Conservation (phyloP, 2,888 invertebrate genomes). For the Taphrorychus bicolor region DNA sequence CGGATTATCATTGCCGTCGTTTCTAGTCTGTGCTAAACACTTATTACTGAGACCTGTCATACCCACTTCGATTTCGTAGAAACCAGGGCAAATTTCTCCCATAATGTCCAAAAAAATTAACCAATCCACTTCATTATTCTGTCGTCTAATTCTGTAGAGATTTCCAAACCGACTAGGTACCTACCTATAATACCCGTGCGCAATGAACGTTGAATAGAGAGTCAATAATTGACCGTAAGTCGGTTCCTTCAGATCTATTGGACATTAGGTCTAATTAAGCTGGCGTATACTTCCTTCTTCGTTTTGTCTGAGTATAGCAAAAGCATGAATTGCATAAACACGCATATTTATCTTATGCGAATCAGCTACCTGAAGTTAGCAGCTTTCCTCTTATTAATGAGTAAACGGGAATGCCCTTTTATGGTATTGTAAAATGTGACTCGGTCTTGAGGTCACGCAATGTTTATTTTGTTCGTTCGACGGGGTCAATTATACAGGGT, state of each 20-base stretch:
- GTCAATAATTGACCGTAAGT: slow-evolving; percentile 26
- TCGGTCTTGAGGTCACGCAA: slow-evolving; percentile 26
- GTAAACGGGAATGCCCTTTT: slow-evolving; percentile 46
- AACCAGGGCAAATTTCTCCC: slow-evolving; percentile 6
- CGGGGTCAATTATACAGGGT: background rate
- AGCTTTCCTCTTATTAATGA: slow-evolving; percentile 48
- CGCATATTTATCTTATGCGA: slow-evolving; percentile 42
- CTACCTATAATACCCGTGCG: slow-evolving; percentile 10
- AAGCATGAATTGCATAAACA: slow-evolving; percentile 43
- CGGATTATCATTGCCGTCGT: too few relatives aligned
- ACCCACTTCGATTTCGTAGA: background rate
- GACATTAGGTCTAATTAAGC: slow-evolving; percentile 38
- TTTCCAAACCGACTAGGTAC: slow-evolving; percentile 24
- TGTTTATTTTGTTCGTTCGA: background rate
- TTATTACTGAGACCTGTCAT: too few relatives aligned
- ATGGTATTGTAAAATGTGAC: slow-evolving; percentile 34
- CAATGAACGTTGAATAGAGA: slow-evolving; percentile 24
- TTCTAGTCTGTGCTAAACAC: too few relatives aligned
- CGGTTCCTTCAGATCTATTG: slow-evolving; percentile 29
- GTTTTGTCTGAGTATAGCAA: slow-evolving; percentile 40
- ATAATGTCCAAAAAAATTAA: background rate
- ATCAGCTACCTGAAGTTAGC: slow-evolving; percentile 45
- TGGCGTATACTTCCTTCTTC: slow-evolving; percentile 39
- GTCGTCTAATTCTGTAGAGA: slow-evolving; percentile 6
- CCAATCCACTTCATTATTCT: slow-evolving; percentile 1